These are phyloP conservation scores for Oceanodroma leucorhoa DNA, from an alignment of 2,797 vertebrate genomes.

Conservation along the genomic window DNA sequence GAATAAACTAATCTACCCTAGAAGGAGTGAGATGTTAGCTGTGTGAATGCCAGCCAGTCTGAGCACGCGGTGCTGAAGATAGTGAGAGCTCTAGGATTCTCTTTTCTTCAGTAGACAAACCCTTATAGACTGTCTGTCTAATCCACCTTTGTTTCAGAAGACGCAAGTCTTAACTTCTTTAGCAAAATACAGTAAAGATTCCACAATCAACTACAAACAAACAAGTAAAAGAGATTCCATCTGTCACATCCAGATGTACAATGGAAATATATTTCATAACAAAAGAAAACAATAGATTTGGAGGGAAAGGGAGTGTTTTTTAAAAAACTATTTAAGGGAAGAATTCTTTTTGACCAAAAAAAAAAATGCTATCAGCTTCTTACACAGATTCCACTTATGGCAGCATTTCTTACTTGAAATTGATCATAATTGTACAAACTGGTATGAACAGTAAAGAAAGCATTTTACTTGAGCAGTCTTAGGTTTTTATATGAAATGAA, in stretches of 20 bases:
- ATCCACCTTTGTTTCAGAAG: background rate
- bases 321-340: background rate
- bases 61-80: rapidly evolving
- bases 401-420: background rate
- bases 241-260: background rate
- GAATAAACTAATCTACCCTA: background rate
- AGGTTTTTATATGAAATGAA: background rate
- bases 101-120: background rate
- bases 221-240: background rate
- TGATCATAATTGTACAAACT: background rate
- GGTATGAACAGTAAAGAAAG: background rate
- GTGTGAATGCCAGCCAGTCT: background rate
- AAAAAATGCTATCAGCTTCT: background rate
- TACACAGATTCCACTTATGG: background rate
- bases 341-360: background rate
- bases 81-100: background rate
- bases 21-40: background rate
- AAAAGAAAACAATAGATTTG: background rate
- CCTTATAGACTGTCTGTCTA: background rate
- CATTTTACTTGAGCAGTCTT: background rate
- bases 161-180: background rate
- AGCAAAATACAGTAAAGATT: background rate
- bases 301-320: background rate
- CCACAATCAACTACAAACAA: background rate
- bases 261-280: background rate